These are phyloP conservation scores for Spizaetus ornatus DNA, from an alignment of 2,113 vertebrate species.

Conservation along the genomic window DNA sequence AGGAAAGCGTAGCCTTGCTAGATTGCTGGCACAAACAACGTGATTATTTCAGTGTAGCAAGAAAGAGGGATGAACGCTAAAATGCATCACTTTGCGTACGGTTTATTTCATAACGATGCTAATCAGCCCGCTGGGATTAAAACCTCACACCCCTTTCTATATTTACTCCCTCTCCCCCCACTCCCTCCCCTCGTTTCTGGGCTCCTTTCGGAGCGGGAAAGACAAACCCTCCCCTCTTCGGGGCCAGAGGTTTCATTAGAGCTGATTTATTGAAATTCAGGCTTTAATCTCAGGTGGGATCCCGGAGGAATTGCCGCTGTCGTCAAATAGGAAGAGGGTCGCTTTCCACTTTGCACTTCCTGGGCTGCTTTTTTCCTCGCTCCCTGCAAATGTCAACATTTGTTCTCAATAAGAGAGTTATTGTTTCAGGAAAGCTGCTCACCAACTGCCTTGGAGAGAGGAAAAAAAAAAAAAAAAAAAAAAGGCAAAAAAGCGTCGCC, in stretches of 20 bases:
- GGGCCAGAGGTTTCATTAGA: constrained; percentile 71
- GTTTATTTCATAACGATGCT: constrained; percentile 67
- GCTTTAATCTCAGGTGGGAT: constrained; percentile 85
- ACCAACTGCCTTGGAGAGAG: constrained; percentile 79
- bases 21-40: neutral
- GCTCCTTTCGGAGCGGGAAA: constrained; percentile 37
- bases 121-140: constrained; percentile 60
- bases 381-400: constrained; percentile 87
- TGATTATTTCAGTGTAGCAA: neutral
- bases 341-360: constrained; percentile 67
- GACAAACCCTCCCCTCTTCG: constrained; percentile 43
- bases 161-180: constrained; percentile 48
- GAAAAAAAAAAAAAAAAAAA: constrained; percentile 25
- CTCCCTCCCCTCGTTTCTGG: constrained; percentile 2
- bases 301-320: constrained; percentile 69
- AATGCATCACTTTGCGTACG: constrained; percentile 45
- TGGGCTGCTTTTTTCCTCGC: constrained; percentile 53
- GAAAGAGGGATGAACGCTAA: neutral
- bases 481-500: constrained; percentile 37
- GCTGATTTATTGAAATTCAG: constrained; percentile 80
- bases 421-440: constrained; percentile 83
- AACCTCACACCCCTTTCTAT: constrained; percentile 7
- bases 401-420: constrained; percentile 88
- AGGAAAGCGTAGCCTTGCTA: neutral
- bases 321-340: constrained; percentile 77